Percentiles rank a stretch among this genome's conserved stretches.
These are phyloP conservation scores for Hyposoter dolosus DNA, from an alignment of 2,888 invertebrate genomes.

Conservation along the genomic window DNA sequence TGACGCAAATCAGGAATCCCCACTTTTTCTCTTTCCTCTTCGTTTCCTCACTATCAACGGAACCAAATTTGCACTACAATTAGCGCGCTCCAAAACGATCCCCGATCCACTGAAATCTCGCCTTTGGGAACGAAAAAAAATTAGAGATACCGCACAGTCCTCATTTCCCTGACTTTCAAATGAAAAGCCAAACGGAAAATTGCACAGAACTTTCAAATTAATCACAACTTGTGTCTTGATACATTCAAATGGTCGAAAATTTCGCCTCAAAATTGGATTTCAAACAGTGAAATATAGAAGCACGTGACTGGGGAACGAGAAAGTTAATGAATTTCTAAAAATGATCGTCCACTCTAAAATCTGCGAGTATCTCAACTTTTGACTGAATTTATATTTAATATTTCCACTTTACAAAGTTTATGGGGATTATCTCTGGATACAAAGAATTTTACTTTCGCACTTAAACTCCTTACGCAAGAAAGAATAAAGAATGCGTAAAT, in stretches of 20 bases:
- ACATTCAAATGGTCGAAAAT: too few species aligned
- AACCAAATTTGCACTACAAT: conserved; percentile 79
- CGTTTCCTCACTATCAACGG: conserved; percentile 22
- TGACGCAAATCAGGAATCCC: conserved; percentile 77
- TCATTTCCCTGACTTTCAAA: background rate
- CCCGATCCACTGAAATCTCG: conserved; percentile 55
- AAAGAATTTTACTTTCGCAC: background rate
- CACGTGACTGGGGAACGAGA: too few species aligned
- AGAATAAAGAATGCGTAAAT: background rate
- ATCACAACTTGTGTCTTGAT: too few species aligned
- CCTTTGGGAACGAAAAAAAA: conserved; percentile 18
- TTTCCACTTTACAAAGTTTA: background rate
- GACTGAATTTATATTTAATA: background rate
- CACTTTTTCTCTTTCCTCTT: conserved; percentile 4
- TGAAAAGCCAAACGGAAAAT: background rate
- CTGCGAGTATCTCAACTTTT: too few species aligned
- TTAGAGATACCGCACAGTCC: background rate
- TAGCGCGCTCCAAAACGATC: conserved; percentile 74
- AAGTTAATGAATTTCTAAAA: too few species aligned
- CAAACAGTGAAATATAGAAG: too few species aligned
- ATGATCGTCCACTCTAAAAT: too few species aligned
- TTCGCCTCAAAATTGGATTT: too few species aligned
- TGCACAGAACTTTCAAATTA: background rate
- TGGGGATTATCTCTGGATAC: background rate
- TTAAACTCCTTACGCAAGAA: background rate